Evolutionary conservation across 2,113 vertebrate genomes (phyloP).

Genomic region (Nyctibius bracteatus): DNA sequence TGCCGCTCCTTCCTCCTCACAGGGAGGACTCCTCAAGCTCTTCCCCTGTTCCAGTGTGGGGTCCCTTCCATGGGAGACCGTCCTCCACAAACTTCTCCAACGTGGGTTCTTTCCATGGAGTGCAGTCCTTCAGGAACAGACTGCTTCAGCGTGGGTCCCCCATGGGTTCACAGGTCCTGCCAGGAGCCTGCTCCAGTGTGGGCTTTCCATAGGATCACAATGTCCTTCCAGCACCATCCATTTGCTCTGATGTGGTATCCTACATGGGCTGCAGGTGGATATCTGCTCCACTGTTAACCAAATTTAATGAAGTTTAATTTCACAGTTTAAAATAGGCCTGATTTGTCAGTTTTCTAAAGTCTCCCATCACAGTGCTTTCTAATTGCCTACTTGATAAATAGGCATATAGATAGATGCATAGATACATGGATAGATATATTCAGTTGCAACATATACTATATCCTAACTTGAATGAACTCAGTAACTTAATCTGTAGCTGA

Average conservation of each 20-base stretch:
- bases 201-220: background rate
- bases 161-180: background rate
- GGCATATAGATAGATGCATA: background rate
- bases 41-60: background rate
- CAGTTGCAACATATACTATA: background rate
- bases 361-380: background rate
- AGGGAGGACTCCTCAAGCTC: no score
- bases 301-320: background rate
- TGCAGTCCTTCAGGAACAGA: background rate
- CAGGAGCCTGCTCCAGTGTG: background rate
- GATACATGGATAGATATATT: background rate
- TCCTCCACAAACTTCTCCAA: no score
- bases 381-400: background rate
- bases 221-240: no score
- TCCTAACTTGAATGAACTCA: background rate
- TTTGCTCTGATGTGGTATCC: no score
- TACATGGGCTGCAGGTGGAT: no score
- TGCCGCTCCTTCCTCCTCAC: no score
- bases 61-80: background rate
- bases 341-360: background rate
- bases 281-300: no score
- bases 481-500: background rate
- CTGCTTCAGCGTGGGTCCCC: background rate
- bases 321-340: background rate
- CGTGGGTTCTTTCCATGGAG: fast-evolving